Percentiles rank a stretch among this genome's conserved stretches.
Evolutionary conservation across 2,797 vertebrate species (phyloP).

Genomic region (Ficedula albicollis): DNA sequence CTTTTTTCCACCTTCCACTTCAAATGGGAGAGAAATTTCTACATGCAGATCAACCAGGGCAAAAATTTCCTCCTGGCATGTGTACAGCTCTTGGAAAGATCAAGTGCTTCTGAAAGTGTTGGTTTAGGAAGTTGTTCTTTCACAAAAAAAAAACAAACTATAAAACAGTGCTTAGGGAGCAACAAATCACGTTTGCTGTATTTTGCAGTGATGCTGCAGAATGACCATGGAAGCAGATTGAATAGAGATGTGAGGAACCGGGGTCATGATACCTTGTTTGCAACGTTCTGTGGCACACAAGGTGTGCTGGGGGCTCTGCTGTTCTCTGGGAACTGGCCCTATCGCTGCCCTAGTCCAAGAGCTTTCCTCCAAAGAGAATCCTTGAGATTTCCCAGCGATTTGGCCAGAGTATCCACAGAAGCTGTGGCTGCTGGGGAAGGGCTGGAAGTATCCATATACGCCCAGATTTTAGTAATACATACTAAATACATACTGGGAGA

Average conservation of each 20-base stretch:
- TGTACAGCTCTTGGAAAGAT: not conserved
- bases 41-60: not conserved
- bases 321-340: not conserved
- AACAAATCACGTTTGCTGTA: not conserved
- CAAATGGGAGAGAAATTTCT: not conserved
- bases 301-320: not conserved
- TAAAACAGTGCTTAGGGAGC: not conserved
- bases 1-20: not conserved
- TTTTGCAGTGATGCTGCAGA: not conserved
- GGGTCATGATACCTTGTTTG: rapidly evolving
- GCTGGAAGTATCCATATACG: not conserved
- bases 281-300: not conserved
- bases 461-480: not conserved
- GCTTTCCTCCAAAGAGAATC: not conserved
- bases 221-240: not conserved
- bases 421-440: not conserved
- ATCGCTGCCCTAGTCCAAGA: not conserved
- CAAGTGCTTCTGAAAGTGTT: not conserved
- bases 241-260: not conserved
- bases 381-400: not conserved
- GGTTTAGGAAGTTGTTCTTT: not conserved
- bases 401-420: not conserved
- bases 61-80: not conserved
- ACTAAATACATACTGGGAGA: not conserved
- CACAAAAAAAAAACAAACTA: not conserved